A percentile compares a stretch with the other conserved stretches of the same genome.
phyloP scores from a whole-genome alignment of 2,888 invertebrate genomes.

The Physocephala rufipes region DNA sequence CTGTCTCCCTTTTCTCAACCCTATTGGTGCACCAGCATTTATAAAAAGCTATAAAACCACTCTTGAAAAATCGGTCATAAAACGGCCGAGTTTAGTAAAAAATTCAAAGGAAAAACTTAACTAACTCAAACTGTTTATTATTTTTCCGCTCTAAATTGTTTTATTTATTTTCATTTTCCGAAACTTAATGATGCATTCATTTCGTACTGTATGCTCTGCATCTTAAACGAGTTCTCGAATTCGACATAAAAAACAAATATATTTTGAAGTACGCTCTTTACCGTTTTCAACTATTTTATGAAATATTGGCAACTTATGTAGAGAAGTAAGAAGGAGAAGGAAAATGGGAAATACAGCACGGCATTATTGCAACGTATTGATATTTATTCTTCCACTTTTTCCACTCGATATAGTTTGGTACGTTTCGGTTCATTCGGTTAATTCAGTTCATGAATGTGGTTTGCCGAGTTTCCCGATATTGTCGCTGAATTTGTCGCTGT shows the following conservation, averaged over 20 bases:
- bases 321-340: not conserved
- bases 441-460: not conserved
- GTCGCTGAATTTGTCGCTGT: not conserved
- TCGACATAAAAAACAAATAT: not conserved
- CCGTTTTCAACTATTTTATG: not conserved
- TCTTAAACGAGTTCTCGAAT: conserved; percentile 19
- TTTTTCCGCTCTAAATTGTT: not conserved
- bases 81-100: no score
- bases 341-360: not conserved
- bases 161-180: not conserved
- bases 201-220: conserved; percentile 23
- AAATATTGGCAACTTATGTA: conserved; percentile 1
- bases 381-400: no score
- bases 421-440: not conserved
- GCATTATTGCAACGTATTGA: no score
- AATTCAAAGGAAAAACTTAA: no score
- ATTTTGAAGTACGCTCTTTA: not conserved
- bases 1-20: no score
- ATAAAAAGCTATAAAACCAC: no score
- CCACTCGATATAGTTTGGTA: not conserved
- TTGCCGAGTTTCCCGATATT: not conserved
- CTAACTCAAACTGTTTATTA: no score
- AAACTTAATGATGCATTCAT: not conserved
- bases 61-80: no score
- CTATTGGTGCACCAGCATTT: no score